These are phyloP conservation scores for Fulica atra DNA, from an alignment of 2,113 vertebrate genomes.

Conservation along the genomic window DNA sequence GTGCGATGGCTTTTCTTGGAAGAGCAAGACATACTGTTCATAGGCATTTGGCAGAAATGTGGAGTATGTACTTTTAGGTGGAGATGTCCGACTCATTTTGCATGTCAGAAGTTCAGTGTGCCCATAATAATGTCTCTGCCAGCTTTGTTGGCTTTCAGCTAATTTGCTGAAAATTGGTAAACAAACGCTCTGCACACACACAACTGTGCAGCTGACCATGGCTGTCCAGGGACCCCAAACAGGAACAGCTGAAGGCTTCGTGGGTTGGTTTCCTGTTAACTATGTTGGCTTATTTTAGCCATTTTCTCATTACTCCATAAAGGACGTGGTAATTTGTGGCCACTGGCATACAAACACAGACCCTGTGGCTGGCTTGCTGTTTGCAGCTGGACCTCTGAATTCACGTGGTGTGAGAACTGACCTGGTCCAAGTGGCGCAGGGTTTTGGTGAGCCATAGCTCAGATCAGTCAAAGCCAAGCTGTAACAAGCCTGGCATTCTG, in stretches of 20 bases:
- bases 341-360: background rate
- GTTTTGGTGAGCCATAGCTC: background rate
- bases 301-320: background rate
- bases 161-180: conserved; percentile 1
- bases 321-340: background rate
- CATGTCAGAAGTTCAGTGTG: background rate
- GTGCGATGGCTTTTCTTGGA: background rate
- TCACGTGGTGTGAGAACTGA: background rate
- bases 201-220: background rate
- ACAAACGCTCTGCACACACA: background rate
- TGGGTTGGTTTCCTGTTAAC: background rate
- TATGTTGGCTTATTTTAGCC: background rate
- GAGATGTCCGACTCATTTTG: background rate
- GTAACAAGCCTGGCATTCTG: background rate
- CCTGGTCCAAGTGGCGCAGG: background rate
- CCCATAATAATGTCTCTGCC: background rate
- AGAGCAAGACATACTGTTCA: background rate
- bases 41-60: background rate
- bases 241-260: background rate
- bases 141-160: background rate
- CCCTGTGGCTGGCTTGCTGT: background rate
- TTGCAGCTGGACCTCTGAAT: background rate
- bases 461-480: background rate
- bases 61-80: background rate
- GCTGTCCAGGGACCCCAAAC: background rate